Evolutionary conservation across 2,113 vertebrate genomes (phyloP), one percentile per base, ranked within the genome.

Genomic region (Calypte anna): DNA sequence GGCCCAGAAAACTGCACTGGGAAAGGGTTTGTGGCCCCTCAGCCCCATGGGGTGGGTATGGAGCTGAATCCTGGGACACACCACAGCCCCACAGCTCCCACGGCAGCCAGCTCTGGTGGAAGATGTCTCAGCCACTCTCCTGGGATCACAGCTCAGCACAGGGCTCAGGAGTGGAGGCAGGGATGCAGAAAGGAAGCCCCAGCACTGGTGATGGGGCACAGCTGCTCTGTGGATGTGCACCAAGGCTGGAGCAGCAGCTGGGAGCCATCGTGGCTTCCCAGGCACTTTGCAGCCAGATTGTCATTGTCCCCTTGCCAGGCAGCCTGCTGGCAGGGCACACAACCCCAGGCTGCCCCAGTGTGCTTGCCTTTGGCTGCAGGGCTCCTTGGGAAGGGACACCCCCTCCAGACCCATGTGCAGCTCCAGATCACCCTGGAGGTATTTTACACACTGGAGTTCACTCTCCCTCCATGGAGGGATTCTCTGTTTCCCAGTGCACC

Each of bases 41-140:
- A 6, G 58, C 79, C 76, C 38, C 7, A 36, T 0, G 13, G 66
- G 82, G 36, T 3, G 25, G 12, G 20, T 3, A 16, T 46, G 28
- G 46, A 53, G 69, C 40, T 2, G 4, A 6, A 53, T 10, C 0
- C 54, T 31, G 90, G 82, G 73, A 36, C 23, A 1, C 58, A 10
- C n/a, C 17, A 1, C 0, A 8, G 3, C 16, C 30, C 59, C 2
- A 0, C 54, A 31, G 59, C 75, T 43, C 72, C 46, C 2, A 3
- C 1, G 14, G 86, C 44, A 44, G 51, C 38, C 0, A 0, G 53
- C 46, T 2, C 0, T 19, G 59, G 48, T 66, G 18, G 55, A 22
- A 55, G 66, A 15, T 1, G 0, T 36, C 36, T 24, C 69, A 62
- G 53, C 64, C 59, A 38, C 74, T 85, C 24, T 31, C 3, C n/a